Percentiles rank a stretch among this genome's conserved stretches.
These are phyloP conservation scores for Cyrtonyx montezumae DNA, from an alignment of 2,113 vertebrate species.

Conservation along the genomic window DNA sequence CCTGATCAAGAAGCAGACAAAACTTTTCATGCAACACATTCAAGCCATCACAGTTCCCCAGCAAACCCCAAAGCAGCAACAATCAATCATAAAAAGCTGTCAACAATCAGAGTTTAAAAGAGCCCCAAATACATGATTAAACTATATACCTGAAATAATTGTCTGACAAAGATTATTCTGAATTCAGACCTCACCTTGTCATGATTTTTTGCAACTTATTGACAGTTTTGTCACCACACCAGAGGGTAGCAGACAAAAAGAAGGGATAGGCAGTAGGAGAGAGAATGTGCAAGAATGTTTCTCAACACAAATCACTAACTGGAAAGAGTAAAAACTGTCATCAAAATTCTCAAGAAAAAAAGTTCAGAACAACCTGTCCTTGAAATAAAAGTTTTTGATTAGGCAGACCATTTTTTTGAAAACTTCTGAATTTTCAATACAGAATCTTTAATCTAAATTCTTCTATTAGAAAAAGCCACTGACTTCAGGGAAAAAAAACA, in stretches of 20 bases:
- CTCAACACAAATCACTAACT: neutral
- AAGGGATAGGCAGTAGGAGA: neutral
- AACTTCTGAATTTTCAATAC: neutral
- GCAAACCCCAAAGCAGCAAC: neutral
- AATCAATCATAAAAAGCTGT: neutral
- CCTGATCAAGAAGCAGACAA: neutral
- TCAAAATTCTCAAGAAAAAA: neutral
- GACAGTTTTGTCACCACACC: neutral
- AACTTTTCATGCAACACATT: neutral
- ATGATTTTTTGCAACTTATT: neutral
- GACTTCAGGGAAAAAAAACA: neutral
- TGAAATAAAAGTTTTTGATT: neutral
- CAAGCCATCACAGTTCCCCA: neutral
- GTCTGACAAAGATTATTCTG: neutral
- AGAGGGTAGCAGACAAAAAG: neutral
- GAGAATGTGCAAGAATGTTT: neutral
- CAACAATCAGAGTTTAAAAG: neutral
- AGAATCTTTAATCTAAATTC: neutral
- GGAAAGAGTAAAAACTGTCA: neutral
- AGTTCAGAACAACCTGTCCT: neutral
- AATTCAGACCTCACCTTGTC: neutral
- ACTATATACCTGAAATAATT: neutral
- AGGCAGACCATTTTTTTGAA: accelerated
- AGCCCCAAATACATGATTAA: neutral
- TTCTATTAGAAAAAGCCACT: accelerated